Evolutionary conservation across 2,113 vertebrate species (phyloP).

Genomic region (Irena cyanogastra): DNA sequence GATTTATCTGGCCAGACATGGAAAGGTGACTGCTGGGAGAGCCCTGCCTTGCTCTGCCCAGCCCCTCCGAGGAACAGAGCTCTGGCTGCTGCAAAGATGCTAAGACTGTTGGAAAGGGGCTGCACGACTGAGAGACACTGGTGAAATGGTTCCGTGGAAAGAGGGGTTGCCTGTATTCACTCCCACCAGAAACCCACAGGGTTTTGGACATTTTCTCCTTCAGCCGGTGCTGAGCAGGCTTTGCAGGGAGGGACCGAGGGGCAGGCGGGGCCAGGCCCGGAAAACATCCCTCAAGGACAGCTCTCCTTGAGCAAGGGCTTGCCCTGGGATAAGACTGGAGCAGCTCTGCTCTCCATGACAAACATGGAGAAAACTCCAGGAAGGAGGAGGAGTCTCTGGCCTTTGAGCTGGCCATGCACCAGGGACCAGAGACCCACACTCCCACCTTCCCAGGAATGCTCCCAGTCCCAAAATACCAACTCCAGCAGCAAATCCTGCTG

Average conservation of each 20-base stretch:
- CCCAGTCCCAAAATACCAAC: not conserved
- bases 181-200: conserved; percentile 62
- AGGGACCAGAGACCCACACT: not conserved
- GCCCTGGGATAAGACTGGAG: rapidly evolving
- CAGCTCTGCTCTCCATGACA: not conserved
- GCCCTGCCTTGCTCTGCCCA: not conserved
- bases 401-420: not conserved
- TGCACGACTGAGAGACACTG: not conserved
- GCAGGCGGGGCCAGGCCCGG: rapidly evolving
- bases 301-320: not conserved
- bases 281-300: not conserved
- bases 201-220: conserved; percentile 41
- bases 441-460: not conserved
- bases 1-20: not conserved
- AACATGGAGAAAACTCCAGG: rapidly evolving
- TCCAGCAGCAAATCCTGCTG: not conserved
- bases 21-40: not conserved
- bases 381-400: not conserved
- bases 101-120: not conserved
- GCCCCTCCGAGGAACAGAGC: not conserved
- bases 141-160: conserved; percentile 24
- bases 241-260: not conserved
- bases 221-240: not conserved
- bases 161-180: not conserved
- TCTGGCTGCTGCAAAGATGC: not conserved